Evolutionary conservation across 2,797 vertebrate species (phyloP).

Genomic region (Triplophysa bombifrons): DNA sequence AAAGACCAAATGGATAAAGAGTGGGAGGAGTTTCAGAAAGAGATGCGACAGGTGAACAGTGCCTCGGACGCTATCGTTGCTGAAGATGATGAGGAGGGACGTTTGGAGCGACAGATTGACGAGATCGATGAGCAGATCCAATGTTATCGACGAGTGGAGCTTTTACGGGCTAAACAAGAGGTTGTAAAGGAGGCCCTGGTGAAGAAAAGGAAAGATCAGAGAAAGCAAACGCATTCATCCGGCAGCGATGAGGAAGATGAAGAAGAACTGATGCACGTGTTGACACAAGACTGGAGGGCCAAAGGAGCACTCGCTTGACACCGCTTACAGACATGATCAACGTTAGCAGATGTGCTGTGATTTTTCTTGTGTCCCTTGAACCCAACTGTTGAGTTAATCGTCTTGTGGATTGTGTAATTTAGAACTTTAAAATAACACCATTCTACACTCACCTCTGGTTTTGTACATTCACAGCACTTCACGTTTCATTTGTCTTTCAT

Average conservation of each 20-base stretch:
- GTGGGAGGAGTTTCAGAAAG: slow-evolving; percentile 99
- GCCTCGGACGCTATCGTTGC: slow-evolving; percentile 97
- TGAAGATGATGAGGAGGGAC: slow-evolving; percentile 95
- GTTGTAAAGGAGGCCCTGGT: slow-evolving; percentile 76
- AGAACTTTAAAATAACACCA: background rate
- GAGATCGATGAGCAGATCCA: slow-evolving; percentile 97
- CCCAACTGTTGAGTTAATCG: background rate
- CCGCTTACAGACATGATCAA: too few relatives aligned
- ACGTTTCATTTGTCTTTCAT: too few relatives aligned
- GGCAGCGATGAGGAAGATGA: slow-evolving; percentile 76
- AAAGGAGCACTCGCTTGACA: slow-evolving; percentile 88
- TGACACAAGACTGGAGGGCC: slow-evolving; percentile 92
- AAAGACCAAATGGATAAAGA: slow-evolving; percentile 98
- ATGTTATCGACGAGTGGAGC: slow-evolving; percentile 90
- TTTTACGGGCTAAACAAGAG: slow-evolving; percentile 86
- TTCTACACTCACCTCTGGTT: too few relatives aligned
- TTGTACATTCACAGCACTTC: too few relatives aligned
- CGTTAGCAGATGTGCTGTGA: too few relatives aligned
- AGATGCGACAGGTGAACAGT: slow-evolving; percentile 93
- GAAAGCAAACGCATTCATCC: slow-evolving; percentile 26
- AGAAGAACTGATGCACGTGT: slow-evolving; percentile 86
- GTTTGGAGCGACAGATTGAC: slow-evolving; percentile 93
- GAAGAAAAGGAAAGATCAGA: slow-evolving; percentile 50
- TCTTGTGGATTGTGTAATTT: background rate
- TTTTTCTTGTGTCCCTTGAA: too few relatives aligned